Evolutionary conservation across 2,797 vertebrate species (phyloP), one percentile per base, ranked within the genome.

Genomic region (Cuniculus paca): DNA sequence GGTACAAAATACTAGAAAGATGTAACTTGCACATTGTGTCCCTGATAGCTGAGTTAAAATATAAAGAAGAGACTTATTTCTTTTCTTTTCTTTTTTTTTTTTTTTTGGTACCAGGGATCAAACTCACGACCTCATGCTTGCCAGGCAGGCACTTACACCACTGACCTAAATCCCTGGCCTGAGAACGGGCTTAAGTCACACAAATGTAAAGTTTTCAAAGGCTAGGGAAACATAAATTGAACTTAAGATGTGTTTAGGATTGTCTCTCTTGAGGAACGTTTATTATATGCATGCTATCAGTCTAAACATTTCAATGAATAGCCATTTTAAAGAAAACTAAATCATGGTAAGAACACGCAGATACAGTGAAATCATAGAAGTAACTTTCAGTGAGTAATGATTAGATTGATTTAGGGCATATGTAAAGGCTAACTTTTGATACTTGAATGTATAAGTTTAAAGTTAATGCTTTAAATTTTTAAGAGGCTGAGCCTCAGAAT

Each of bases 391-490:
- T 90, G 72, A 92, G 39, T 86, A 91, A 17, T 77, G 28, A 93
- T 26, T 26, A 80, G 36, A 84, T 93, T 88, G 42, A 74, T 89
- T 93, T 83, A 95, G 70, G 63, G 86, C 17, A 70, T 24, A 28
- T 74, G 16, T 92, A 36, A 88, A 45, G 31, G 54, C 95, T 22
- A 91, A 31, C 39, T 94, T 95, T 68, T 90, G 36, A 75, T 74
- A 91, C 19, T 83, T 91, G 84, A 83, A 17, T 90, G 16, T 70
- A 1, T 85, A 91, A 86, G 60, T 90, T 91, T 88, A 96, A 56
- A 96, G 48, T 68, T 91, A 42, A 50, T 83, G 31, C 52, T 79
- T 87, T 85, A 86, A 80, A 52, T 87, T 95, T 95, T 97, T 70
- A 95, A 75, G 95, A 78, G 20, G 6, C 20, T 72, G 2, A 84